phyloP scores from a whole-genome alignment of 2,797 vertebrate genomes.

The Myotis pilosus region DNA sequence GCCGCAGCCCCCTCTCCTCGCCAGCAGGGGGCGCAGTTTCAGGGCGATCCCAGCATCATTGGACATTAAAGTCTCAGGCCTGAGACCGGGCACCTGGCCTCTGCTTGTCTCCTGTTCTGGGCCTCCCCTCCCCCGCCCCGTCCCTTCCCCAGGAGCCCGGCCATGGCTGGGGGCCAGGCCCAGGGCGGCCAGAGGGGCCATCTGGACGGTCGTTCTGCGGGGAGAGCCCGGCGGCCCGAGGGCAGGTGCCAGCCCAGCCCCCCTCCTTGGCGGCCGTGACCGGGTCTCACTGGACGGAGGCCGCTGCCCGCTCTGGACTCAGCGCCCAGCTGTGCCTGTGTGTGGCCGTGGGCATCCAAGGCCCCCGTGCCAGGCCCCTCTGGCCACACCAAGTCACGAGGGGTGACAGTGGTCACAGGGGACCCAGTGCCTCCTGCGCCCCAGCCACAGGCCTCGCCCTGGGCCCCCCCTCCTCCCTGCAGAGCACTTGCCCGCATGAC shows the following conservation, averaged over 20 bases:
- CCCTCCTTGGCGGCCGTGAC: neutral
- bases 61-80: conserved; percentile 65
- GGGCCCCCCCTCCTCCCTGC: fast-evolving
- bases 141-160: neutral
- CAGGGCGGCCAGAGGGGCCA: neutral
- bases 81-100: neutral
- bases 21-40: neutral
- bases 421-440: fast-evolving
- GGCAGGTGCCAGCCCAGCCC: neutral
- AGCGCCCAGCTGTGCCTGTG: fast-evolving
- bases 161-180: neutral
- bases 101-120: neutral
- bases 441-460: neutral
- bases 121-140: neutral
- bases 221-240: neutral
- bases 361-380: no score
- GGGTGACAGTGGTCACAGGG: fast-evolving
- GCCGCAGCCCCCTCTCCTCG: neutral
- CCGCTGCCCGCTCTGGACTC: neutral
- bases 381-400: fast-evolving
- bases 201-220: neutral
- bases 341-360: neutral
- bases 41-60: neutral
- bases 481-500: neutral
- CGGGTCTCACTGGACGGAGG: neutral